A percentile compares a stretch with the other conserved stretches of the same genome.
Evolutionary conservation across 2,888 invertebrate genomes (phyloP).

Genomic region (Drosophila helvetica): DNA sequence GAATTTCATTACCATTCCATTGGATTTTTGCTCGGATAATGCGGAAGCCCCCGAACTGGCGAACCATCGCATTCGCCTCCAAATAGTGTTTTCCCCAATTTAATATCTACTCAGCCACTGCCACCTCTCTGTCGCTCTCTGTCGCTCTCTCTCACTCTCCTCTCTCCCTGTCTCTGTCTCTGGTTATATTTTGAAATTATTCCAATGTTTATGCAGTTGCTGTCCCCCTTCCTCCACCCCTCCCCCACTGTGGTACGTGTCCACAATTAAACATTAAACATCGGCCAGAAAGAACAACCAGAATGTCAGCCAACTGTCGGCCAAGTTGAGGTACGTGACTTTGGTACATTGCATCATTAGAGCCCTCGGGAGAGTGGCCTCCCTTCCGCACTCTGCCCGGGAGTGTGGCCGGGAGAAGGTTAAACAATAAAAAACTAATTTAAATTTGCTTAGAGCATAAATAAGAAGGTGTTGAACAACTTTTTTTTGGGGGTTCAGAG

Average conservation of each 20-base stretch:
- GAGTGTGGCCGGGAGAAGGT: not conserved
- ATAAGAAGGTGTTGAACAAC: slow-evolving; percentile 71
- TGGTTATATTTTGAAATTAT: slow-evolving; percentile 25
- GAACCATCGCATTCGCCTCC: not conserved
- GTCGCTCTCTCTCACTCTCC: not conserved
- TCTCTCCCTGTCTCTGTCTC: not conserved
- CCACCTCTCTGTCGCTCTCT: not conserved
- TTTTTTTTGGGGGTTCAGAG: slow-evolving; percentile 52
- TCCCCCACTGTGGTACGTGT: slow-evolving; percentile 51
- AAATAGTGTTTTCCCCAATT: not conserved
- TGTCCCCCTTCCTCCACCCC: slow-evolving; percentile 39
- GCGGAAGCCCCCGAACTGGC: not conserved
- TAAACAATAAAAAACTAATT: slow-evolving; percentile 76
- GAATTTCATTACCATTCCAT: not conserved
- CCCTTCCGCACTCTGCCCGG: not conserved
- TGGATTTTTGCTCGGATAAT: not conserved
- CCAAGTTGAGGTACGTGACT: slow-evolving; percentile 68
- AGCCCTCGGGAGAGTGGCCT: slow-evolving; percentile 33
- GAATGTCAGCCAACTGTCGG: slow-evolving; percentile 32
- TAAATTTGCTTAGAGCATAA: slow-evolving; percentile 75
- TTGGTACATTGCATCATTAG: slow-evolving; percentile 73
- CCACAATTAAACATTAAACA: slow-evolving; percentile 69
- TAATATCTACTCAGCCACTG: not conserved
- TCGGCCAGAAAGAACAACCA: slow-evolving; percentile 16
- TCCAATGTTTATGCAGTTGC: slow-evolving; percentile 76